Base-by-base conservation (phyloP, 1,140 invertebrate genomes). In the Phymastichus coffea region DNA sequence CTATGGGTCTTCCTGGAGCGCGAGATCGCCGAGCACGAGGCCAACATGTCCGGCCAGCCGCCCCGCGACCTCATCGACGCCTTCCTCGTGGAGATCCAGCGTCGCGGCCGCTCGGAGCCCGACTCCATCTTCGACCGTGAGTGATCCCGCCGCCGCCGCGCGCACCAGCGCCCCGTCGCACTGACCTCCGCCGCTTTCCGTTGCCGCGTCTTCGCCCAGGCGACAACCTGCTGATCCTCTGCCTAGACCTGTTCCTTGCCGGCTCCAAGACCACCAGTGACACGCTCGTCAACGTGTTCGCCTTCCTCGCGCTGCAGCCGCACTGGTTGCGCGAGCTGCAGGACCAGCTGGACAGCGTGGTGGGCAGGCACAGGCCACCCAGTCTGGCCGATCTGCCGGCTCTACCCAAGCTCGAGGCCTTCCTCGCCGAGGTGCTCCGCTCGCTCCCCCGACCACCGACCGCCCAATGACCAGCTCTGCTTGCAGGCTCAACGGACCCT, bases 201-300 rank as follows among this genome's bases (percentile, higher is more conserved):
- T n/a, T n/a, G n/a, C n/a, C n/a, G n/a, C n/a, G n/a, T n/a, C n/a
- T n/a, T n/a, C n/a, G 77, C 70, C 61, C 68, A 82, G 85, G 85
- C 37, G 82, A 89, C 73, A 85, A 88, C 71, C 71, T 90, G 9
- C 68, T 87, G 49, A 79, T 87, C 0, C 67, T 89, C 1, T 87
- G 88, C 63, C 65, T 88, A 56, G 88, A 91, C 69, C 76, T 90
- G 37, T 85, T 91, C 28, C 80, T 88, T 70, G 88, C 87, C 49
- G 88, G 88, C 6, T 81, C 85, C 3, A 87, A 90, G 68, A 88
- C 88, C 0, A 88, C 87, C 0, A 84, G 81, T 43, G 88, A 86
- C 62, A 85, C 86, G 0, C 70, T 88, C 6, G 79, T 81, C 0
- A 86, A 84, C 65, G 77, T 83, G 15, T 74, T 92, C 20, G 78